Percentiles rank a stretch among this genome's conserved stretches.
phyloP scores from a whole-genome alignment of 2,797 vertebrate genomes.

The Melopsittacus undulatus region DNA sequence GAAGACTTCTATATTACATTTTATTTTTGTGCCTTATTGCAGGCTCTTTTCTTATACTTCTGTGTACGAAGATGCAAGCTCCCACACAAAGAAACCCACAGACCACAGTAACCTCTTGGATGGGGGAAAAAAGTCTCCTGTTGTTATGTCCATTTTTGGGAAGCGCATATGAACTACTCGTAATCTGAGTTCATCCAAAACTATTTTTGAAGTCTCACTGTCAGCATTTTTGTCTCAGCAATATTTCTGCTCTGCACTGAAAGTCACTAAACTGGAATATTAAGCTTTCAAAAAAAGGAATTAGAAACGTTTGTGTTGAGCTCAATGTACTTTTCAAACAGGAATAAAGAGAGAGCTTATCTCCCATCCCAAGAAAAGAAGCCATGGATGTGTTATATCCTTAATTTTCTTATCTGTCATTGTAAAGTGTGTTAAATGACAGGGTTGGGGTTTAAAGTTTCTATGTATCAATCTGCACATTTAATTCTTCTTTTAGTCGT shows the following conservation, averaged over 20 bases:
- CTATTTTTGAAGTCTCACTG: constrained; percentile 41
- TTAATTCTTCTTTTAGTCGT: background rate
- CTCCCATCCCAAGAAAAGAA: background rate
- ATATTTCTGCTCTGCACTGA: constrained; percentile 25
- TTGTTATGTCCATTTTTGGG: constrained; percentile 51
- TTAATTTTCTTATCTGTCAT: background rate
- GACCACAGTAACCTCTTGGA: constrained; percentile 66
- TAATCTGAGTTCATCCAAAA: constrained; percentile 52
- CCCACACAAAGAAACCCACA: constrained; percentile 71
- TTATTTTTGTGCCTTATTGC: constrained; percentile 58
- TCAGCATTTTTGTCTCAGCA: constrained; percentile 12
- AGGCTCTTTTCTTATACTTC: constrained; percentile 61
- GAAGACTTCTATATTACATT: background rate
- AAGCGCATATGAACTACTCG: background rate
- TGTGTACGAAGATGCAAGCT: constrained; percentile 30
- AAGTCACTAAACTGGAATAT: constrained; percentile 10
- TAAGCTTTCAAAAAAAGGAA: background rate
- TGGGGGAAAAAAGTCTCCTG: background rate
- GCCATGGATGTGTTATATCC: background rate
- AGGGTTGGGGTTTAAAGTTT: background rate
- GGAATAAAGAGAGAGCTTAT: background rate
- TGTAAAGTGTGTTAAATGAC: background rate
- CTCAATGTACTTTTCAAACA: constrained; percentile 6
- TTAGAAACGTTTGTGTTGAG: background rate
- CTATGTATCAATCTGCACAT: background rate